Percentiles rank a stretch among this genome's conserved stretches.
These are phyloP conservation scores for Neuroscelio doddi DNA, from an alignment of 2,888 invertebrate genomes.

Conservation along the genomic window DNA sequence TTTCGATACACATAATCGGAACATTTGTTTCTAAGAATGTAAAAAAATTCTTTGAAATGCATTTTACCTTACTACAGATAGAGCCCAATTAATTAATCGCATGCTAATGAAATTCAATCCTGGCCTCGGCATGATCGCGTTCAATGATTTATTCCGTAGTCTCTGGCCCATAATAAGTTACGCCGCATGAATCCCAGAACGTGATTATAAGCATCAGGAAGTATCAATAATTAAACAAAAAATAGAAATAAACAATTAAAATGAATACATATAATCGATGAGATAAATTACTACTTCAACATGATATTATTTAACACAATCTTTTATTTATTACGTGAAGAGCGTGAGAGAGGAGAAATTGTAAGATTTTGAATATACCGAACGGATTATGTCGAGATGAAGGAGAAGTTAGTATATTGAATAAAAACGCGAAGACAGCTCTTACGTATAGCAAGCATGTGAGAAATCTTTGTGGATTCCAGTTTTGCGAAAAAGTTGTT, in stretches of 20 bases:
- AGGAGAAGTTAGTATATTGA: background rate
- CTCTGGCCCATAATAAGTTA: conserved; percentile 51
- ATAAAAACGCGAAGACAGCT: background rate
- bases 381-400: no score
- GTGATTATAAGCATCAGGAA: conserved; percentile 40
- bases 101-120: conserved; percentile 52
- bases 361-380: background rate
- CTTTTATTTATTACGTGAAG: background rate
- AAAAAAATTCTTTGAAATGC: conserved; percentile 25
- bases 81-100: conserved; percentile 42
- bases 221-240: conserved; percentile 36
- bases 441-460: background rate
- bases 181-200: conserved; percentile 48
- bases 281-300: background rate
- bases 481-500: conserved; percentile 24
- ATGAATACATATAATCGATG: background rate
- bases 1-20: no score
- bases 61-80: conserved; percentile 25
- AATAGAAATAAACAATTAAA: conserved; percentile 10
- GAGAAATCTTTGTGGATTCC: conserved; percentile 8
- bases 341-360: conserved; percentile 4
- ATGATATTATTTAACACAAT: no score
- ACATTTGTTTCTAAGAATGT: conserved; percentile 8
- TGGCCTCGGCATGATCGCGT: conserved; percentile 42
- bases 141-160: conserved; percentile 51